These are phyloP conservation scores for Lycocorax pyrrhopterus DNA, from an alignment of 2,113 vertebrate genomes.

Conservation along the genomic window DNA sequence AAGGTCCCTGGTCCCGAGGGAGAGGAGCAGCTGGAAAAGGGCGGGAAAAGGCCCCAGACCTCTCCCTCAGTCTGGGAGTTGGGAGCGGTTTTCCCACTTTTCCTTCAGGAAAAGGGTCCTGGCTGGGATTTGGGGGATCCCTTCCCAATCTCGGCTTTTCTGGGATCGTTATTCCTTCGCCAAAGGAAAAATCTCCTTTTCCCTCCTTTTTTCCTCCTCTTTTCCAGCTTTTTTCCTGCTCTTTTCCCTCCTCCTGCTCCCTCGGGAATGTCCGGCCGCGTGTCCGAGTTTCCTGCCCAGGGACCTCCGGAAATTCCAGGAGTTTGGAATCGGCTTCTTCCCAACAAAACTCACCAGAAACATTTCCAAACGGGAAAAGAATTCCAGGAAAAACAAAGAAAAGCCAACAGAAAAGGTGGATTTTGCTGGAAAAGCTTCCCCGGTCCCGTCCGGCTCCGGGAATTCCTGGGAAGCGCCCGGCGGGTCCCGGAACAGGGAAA, in stretches of 20 bases:
- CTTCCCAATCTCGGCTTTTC: neutral
- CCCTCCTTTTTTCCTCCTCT: neutral
- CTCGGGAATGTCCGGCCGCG: neutral
- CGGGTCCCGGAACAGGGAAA: neutral
- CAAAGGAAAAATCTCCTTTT: neutral
- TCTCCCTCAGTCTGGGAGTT: neutral
- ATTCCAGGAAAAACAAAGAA: neutral
- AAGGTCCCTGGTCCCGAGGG: neutral
- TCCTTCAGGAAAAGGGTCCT: neutral
- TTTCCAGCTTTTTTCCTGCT: neutral
- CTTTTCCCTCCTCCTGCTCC: neutral
- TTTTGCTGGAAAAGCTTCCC: neutral
- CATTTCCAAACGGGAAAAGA: neutral
- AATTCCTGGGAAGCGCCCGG: neutral
- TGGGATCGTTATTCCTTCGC: neutral
- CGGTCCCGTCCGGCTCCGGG: fast-evolving
- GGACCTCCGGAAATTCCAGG: neutral
- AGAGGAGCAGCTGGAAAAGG: neutral
- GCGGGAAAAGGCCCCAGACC: neutral
- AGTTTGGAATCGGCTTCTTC: neutral
- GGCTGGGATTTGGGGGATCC: neutral
- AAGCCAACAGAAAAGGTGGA: neutral
- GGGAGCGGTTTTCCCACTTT: neutral
- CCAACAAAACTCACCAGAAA: neutral
- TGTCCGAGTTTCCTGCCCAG: neutral